Conservation (phyloP, 2,888 invertebrate species). For the Leucophenga montana region DNA sequence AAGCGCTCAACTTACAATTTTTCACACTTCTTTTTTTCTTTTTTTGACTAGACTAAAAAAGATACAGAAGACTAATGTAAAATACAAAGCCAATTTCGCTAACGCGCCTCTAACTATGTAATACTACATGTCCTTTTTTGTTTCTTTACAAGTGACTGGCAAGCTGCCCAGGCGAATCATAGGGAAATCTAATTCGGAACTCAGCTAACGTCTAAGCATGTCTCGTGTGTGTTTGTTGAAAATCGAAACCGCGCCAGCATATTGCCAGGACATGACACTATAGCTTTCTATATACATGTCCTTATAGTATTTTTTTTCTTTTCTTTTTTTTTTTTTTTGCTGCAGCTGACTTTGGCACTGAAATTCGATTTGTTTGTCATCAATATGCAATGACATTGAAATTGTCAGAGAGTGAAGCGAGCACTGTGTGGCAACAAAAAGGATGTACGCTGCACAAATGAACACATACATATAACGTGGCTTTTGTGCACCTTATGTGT, state of each 20-base stretch:
- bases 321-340: slow-evolving; percentile 3
- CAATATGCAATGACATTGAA: slow-evolving; percentile 68
- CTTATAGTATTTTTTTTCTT: slow-evolving; percentile 7
- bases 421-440: slow-evolving; percentile 62
- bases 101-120: slow-evolving; percentile 3
- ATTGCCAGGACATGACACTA: too few species aligned
- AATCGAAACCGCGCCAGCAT: slow-evolving; percentile 5
- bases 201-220: background rate
- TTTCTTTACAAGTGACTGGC: slow-evolving; percentile 8
- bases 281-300: too few species aligned
- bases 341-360: slow-evolving; percentile 51
- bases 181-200: too few species aligned
- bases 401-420: slow-evolving; percentile 23
- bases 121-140: background rate
- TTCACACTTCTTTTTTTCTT: background rate
- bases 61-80: slow-evolving; percentile 14
- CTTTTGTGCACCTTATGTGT: background rate
- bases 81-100: slow-evolving; percentile 23
- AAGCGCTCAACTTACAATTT: background rate
- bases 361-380: slow-evolving; percentile 66
- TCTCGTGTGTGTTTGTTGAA: background rate
- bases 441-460: too few species aligned
- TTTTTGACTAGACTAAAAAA: background rate
- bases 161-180: background rate
- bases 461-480: too few species aligned